Percentiles rank a stretch among this genome's conserved stretches.
These are phyloP conservation scores for Saguinus midas DNA, from an alignment of 2,113 vertebrate species.

Conservation along the genomic window DNA sequence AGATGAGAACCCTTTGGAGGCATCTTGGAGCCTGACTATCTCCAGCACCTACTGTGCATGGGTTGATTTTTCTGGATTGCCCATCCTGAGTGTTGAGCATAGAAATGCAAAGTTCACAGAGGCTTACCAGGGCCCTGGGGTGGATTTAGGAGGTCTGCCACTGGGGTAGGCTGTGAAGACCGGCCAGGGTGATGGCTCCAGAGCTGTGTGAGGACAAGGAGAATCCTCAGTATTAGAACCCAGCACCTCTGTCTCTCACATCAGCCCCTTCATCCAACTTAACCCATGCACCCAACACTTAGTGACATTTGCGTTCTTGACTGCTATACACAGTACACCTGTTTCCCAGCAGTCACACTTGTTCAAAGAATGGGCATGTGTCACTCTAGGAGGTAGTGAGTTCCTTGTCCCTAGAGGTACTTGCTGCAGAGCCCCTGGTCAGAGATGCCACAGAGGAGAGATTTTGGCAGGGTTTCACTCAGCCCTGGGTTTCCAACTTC, in stretches of 20 bases:
- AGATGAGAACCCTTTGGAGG: neutral
- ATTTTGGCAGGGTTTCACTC: neutral
- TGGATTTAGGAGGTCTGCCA: neutral
- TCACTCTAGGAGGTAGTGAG: neutral
- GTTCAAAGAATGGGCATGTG: neutral
- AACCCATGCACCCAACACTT: neutral
- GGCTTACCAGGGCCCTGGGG: accelerated
- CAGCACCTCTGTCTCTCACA: neutral
- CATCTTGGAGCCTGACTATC: neutral
- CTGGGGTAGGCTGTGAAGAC: neutral
- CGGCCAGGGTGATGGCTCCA: neutral
- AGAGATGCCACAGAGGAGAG: neutral
- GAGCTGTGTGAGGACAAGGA: neutral
- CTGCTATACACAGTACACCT: neutral
- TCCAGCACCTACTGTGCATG: neutral
- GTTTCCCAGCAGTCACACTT: neutral
- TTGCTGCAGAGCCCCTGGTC: neutral
- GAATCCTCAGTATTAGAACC: neutral
- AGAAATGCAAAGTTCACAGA: neutral
- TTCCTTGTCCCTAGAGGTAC: neutral
- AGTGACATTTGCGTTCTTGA: neutral
- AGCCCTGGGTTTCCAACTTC: neutral
- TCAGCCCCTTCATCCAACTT: neutral
- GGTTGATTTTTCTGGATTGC: neutral
- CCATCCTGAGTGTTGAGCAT: neutral